Percentiles rank a stretch among this genome's conserved stretches.
These are phyloP conservation scores for Rhamnusium bicolor DNA, from an alignment of 2,888 invertebrate species.

Conservation along the genomic window DNA sequence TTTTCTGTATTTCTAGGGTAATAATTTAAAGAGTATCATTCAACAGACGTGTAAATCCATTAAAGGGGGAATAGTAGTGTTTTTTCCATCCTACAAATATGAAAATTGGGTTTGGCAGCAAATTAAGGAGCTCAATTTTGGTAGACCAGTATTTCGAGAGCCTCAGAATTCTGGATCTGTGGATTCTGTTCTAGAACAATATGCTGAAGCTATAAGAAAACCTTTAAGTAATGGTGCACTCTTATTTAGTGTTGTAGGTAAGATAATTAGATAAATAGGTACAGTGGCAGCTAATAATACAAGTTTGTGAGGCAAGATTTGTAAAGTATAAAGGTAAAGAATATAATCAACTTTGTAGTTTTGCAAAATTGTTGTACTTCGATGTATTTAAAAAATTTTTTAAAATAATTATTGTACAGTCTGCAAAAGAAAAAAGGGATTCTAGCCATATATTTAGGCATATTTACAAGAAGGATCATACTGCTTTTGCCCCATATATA, in stretches of 20 bases:
- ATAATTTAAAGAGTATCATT: slow-evolving; percentile 72
- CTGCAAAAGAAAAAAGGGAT: no score
- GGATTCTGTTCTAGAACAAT: slow-evolving; percentile 82
- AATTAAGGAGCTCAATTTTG: slow-evolving; percentile 71
- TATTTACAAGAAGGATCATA: no score
- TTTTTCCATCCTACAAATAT: slow-evolving; percentile 95
- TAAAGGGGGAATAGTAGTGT: slow-evolving; percentile 93
- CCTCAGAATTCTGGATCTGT: slow-evolving; percentile 81
- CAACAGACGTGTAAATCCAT: slow-evolving; percentile 84
- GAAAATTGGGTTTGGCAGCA: slow-evolving; percentile 81
- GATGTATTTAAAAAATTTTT: no score
- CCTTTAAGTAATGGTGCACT: slow-evolving; percentile 79
- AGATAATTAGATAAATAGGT: neutral
- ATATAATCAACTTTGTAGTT: no score
- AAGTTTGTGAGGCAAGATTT: no score
- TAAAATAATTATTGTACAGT: no score
- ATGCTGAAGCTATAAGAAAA: slow-evolving; percentile 74
- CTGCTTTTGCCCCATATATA: no score
- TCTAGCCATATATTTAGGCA: no score
- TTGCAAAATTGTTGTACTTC: no score
- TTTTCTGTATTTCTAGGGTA: slow-evolving; percentile 62
- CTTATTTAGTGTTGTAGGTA: slow-evolving; percentile 93
- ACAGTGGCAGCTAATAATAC: no score
- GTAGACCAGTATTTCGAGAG: slow-evolving; percentile 84
- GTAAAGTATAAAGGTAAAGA: no score